Evolutionary conservation across 2,888 invertebrate genomes (phyloP).

Genomic region (Elmis aenea): DNA sequence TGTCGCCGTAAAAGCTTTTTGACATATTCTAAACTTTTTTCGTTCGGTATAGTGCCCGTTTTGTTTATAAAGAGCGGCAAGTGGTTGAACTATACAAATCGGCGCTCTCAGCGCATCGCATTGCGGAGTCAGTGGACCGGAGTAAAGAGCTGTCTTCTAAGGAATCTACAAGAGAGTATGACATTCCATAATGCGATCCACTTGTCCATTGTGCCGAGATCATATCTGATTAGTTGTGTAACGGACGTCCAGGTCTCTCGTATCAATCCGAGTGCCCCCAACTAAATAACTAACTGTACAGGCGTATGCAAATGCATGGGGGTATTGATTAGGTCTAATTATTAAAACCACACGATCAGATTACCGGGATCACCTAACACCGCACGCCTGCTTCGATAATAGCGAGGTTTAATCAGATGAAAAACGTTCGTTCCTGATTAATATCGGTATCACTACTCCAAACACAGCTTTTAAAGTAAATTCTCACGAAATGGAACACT

Average conservation of each 20-base stretch:
- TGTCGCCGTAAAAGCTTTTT: constrained; percentile 50
- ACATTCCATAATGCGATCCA: constrained; percentile 31
- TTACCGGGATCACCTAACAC: no score
- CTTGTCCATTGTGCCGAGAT: constrained; percentile 22
- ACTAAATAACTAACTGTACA: no score
- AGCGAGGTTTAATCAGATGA: no score
- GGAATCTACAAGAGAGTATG: constrained; percentile 22
- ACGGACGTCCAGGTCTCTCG: constrained; percentile 7
- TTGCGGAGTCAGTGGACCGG: constrained; percentile 24
- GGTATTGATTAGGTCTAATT: no score
- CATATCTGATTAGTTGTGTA: constrained; percentile 12
- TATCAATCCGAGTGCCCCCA: constrained; percentile 5
- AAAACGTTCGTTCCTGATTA: no score
- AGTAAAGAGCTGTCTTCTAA: constrained; percentile 21
- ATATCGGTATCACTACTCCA: no score
- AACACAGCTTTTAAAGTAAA: no score
- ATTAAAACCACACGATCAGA: no score
- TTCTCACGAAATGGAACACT: no score
- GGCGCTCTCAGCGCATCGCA: constrained; percentile 20
- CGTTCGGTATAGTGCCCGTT: constrained; percentile 34
- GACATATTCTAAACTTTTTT: constrained; percentile 45
- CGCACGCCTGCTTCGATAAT: no score
- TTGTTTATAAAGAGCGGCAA: constrained; percentile 26
- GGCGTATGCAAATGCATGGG: no score
- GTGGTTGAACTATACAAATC: constrained; percentile 22